Conservation (phyloP, 2,113 vertebrate species). For the Blennius ocellaris region DNA sequence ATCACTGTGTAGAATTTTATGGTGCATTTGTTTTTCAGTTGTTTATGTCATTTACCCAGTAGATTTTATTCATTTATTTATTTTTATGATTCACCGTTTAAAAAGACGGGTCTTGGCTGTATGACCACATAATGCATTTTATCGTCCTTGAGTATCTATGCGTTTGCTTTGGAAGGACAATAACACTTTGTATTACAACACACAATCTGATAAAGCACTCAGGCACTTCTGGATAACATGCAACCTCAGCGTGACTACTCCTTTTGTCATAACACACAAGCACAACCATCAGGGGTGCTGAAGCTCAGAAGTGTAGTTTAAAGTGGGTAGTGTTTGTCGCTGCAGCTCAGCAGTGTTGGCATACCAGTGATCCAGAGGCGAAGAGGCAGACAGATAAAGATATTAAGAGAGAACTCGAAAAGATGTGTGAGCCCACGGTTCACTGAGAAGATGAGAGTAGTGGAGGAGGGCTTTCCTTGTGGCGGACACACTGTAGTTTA, state of each 20-base stretch:
- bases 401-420: slow-evolving; percentile 3
- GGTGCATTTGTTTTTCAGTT: too few species aligned
- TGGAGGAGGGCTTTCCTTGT: slow-evolving; percentile 36
- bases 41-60: too few species aligned
- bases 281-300: neutral
- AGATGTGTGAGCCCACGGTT: slow-evolving; percentile 22
- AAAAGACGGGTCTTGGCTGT: neutral
- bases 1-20: too few species aligned
- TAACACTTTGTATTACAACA: neutral
- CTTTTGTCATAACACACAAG: slow-evolving; percentile 7
- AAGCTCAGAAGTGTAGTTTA: slow-evolving; percentile 22
- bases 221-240: slow-evolving; percentile 6
- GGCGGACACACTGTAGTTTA: slow-evolving; percentile 25
- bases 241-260: slow-evolving; percentile 1
- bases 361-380: neutral
- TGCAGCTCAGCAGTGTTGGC: slow-evolving; percentile 10
- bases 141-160: neutral
- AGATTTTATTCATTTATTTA: too few species aligned
- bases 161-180: neutral
- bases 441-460: slow-evolving; percentile 3
- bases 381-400: slow-evolving; percentile 12
- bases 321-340: slow-evolving; percentile 7
- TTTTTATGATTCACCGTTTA: too few species aligned
- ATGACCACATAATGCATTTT: neutral
- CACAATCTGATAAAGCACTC: slow-evolving; percentile 17